Percentiles rank a stretch among this genome's conserved stretches.
Conservation (phyloP, 2,888 invertebrate species). For the Microctonus aethiopoides region DNA sequence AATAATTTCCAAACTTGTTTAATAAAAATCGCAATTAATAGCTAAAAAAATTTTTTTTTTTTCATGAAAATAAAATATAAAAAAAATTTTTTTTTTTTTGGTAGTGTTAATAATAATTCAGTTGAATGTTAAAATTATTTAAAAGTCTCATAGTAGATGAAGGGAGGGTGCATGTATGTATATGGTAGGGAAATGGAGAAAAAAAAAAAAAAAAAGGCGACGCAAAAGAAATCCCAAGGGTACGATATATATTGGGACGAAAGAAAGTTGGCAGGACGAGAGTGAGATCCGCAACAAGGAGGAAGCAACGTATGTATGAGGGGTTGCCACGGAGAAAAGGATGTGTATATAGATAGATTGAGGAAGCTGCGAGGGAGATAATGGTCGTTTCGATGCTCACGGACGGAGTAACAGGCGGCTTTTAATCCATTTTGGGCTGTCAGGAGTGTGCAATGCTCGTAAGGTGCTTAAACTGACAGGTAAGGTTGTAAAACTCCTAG, state of each 20-base stretch:
- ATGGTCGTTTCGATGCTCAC: constrained; percentile 10
- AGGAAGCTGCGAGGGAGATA: neutral
- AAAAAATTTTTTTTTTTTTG: no score
- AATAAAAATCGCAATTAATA: no score
- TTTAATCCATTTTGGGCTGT: constrained; percentile 52
- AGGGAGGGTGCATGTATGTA: neutral
- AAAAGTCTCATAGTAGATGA: neutral
- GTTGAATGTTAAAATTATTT: neutral
- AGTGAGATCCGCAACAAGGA: neutral
- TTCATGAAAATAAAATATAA: no score
- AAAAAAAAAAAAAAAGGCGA: neutral
- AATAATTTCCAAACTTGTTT: no score
- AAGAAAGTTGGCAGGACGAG: constrained; percentile 14
- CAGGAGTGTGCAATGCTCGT: constrained; percentile 39
- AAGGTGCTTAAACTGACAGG: constrained; percentile 56
- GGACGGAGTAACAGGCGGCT: constrained; percentile 20
- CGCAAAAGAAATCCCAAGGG: neutral
- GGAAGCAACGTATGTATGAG: neutral
- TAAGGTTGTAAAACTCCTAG: constrained; percentile 55
- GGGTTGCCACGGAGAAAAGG: neutral
- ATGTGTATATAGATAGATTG: neutral
- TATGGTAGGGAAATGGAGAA: neutral
- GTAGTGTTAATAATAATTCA: neutral
- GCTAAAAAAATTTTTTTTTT: no score
- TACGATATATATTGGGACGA: constrained; percentile 10